Evolutionary conservation across 2,797 vertebrate species (phyloP).

Genomic region (Alauda arvensis): DNA sequence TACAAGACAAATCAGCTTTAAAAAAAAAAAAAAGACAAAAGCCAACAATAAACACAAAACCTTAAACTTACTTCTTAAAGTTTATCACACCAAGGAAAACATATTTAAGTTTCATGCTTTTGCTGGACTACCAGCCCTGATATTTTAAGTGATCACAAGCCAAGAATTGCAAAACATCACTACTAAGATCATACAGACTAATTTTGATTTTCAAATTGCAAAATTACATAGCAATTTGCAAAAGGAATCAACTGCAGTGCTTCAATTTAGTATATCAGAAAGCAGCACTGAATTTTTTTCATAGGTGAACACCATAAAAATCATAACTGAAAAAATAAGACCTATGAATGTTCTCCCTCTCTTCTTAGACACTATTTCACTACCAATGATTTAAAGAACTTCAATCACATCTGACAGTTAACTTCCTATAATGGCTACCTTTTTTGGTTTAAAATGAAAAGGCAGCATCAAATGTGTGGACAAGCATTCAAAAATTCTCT

Average conservation of each 20-base stretch:
- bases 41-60: background rate
- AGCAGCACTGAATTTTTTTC: background rate
- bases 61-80: background rate
- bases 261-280: background rate
- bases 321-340: background rate
- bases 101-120: background rate
- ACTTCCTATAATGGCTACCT: background rate
- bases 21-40: background rate
- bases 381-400: background rate
- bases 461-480: background rate
- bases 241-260: background rate
- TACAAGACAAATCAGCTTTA: background rate
- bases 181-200: background rate
- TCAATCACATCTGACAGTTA: background rate
- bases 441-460: background rate
- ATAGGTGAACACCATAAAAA: background rate
- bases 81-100: background rate
- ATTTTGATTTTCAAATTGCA: background rate
- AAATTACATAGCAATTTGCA: background rate
- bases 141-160: background rate
- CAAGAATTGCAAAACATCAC: background rate
- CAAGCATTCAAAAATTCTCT: background rate
- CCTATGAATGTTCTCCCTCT: background rate
- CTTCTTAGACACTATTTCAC: background rate
- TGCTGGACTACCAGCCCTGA: background rate